Conservation (phyloP, 2,113 vertebrate genomes). For the Thomomys bottae region DNA sequence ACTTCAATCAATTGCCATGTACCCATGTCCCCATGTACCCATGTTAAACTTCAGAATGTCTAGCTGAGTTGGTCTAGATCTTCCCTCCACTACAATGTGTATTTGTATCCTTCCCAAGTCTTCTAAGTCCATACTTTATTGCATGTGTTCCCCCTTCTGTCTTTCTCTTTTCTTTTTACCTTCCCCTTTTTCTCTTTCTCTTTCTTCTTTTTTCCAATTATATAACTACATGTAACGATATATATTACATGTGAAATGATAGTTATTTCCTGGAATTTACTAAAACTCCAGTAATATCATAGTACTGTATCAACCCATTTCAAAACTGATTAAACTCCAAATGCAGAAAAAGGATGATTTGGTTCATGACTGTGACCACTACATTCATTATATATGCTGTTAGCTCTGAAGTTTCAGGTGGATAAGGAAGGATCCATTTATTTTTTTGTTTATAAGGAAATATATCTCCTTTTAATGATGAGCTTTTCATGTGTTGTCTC, state of each 20-base stretch:
- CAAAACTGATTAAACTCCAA: constrained; percentile 26
- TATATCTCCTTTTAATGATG: constrained; percentile 14
- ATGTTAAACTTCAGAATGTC: neutral
- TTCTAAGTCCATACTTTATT: neutral
- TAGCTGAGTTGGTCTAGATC: too few species aligned
- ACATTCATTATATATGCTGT: neutral
- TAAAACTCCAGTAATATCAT: neutral
- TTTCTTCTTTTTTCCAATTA: too few species aligned
- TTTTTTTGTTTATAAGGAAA: constrained; percentile 49
- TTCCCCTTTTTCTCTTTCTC: too few species aligned
- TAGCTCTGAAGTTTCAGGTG: constrained; percentile 12
- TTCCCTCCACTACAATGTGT: too few species aligned
- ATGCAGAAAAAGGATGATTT: constrained; percentile 23
- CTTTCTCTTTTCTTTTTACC: too few species aligned
- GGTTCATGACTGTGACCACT: neutral
- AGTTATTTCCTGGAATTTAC: constrained; percentile 30
- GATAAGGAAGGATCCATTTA: constrained; percentile 31
- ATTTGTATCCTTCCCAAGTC: neutral
- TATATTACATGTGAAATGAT: neutral
- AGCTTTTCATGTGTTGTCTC: neutral
- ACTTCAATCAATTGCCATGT: constrained; percentile 22
- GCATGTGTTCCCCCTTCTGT: too few species aligned
- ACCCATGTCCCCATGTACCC: neutral
- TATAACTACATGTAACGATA: too few species aligned
- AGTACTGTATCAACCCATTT: neutral